Conservation (phyloP, 2,797 vertebrate genomes). For the Oceanodroma leucorhoa region DNA sequence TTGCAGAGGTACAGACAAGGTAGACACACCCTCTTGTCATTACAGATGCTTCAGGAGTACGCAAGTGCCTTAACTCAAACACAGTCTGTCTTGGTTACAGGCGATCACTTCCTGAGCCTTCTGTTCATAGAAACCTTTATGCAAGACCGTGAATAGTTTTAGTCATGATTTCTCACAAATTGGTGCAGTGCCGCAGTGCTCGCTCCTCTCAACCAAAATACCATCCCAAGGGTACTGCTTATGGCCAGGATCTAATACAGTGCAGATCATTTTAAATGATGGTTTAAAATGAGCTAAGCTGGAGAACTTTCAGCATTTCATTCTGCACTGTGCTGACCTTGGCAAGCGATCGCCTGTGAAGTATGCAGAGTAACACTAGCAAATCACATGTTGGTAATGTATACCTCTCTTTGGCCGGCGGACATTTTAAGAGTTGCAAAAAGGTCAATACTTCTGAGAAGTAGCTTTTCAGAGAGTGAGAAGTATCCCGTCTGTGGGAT, state of each 20-base stretch:
- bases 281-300: not conserved
- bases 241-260: not conserved
- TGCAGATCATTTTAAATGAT: not conserved
- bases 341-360: not conserved
- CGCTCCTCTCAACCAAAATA: not conserved
- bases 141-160: not conserved
- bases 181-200: not conserved
- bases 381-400: conserved; percentile 45
- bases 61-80: not conserved
- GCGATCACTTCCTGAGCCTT: not conserved
- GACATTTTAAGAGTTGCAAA: conserved; percentile 44
- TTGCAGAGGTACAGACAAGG: not conserved
- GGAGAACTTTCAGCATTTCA: not conserved
- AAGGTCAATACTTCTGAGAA: conserved; percentile 60
- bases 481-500: not conserved
- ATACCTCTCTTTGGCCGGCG: conserved; percentile 42
- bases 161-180: not conserved
- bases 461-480: not conserved
- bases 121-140: not conserved
- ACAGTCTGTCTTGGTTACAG: not conserved
- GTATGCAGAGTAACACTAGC: conserved; percentile 3
- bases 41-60: not conserved
- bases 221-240: not conserved
- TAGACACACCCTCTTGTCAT: not conserved
- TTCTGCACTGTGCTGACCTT: not conserved